Evolutionary conservation across 1,140 invertebrate genomes (phyloP).

Genomic region (Daktulosphaira vitifoliae): DNA sequence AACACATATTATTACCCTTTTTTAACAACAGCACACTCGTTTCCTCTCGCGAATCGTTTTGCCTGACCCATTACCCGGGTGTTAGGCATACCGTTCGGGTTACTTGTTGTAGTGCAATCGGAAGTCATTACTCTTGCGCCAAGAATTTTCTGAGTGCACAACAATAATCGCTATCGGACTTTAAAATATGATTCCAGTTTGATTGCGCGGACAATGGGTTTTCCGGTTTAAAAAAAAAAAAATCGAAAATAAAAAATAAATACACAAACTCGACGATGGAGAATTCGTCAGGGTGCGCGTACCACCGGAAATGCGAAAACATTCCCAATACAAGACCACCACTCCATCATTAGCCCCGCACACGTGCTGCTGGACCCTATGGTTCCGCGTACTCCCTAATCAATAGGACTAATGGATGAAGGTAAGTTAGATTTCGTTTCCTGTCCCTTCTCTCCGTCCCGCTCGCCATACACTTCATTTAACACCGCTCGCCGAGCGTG

Average conservation of each 20-base stretch:
- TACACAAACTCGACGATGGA: background rate
- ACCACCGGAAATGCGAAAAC: conserved; percentile 30
- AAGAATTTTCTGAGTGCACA: background rate
- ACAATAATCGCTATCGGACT: background rate
- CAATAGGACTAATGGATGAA: conserved; percentile 29
- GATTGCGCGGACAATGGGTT: conserved; percentile 9
- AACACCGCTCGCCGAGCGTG: background rate
- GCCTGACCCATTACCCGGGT: background rate
- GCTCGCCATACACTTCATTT: conserved; percentile 17
- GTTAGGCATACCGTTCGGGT: background rate
- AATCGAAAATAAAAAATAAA: conserved; percentile 2
- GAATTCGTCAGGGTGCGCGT: background rate
- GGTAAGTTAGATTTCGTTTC: conserved; percentile 21
- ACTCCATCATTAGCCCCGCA: conserved; percentile 24
- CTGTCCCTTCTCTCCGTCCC: background rate
- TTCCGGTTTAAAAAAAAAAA: conserved; percentile 21
- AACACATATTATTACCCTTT: conserved; percentile 14
- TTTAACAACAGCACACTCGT: too few relatives aligned
- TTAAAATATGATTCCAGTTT: conserved; percentile 15
- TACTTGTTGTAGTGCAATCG: too few relatives aligned
- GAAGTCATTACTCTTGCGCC: conserved; percentile 25
- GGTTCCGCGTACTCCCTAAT: conserved; percentile 10
- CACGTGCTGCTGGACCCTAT: conserved; percentile 17
- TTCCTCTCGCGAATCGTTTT: too few relatives aligned
- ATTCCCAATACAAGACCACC: conserved; percentile 29